phyloP scores from a whole-genome alignment of 2,888 invertebrate species.

The Lissocephala sabroskyi region DNA sequence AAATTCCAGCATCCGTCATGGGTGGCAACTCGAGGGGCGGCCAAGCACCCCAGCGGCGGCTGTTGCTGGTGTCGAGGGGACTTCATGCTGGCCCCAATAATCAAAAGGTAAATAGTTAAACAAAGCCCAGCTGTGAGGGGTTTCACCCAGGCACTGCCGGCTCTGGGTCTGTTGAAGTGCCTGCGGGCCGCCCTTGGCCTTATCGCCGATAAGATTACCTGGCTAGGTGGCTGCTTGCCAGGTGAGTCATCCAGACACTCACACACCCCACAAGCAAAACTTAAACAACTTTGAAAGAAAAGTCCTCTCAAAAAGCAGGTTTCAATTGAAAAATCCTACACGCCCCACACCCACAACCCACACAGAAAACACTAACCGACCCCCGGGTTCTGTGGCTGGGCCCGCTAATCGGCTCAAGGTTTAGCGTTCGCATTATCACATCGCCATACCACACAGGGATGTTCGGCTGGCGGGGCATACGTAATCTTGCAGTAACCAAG shows the following conservation, averaged over 20 bases:
- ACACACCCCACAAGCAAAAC: conserved; percentile 8
- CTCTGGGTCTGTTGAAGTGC: not conserved
- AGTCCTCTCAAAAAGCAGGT: not conserved
- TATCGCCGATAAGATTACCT: conserved; percentile 63
- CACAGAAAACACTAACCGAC: conserved; percentile 4
- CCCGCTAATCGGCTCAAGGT: conserved; percentile 50
- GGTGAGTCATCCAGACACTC: too few relatives aligned
- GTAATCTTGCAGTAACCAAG: conserved; percentile 27
- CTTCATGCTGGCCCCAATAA: too few relatives aligned
- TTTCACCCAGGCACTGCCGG: too few relatives aligned
- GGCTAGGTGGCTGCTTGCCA: conserved; percentile 28
- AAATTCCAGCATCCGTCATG: conserved; percentile 43
- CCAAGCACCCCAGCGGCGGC: too few relatives aligned
- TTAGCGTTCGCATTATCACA: conserved; percentile 51
- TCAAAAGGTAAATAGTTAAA: too few relatives aligned
- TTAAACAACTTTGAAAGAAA: conserved; percentile 9
- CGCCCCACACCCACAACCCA: not conserved
- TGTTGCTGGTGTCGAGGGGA: too few relatives aligned
- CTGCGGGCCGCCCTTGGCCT: conserved; percentile 47
- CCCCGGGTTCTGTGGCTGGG: conserved; percentile 26
- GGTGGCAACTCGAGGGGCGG: conserved; percentile 43
- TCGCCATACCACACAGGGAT: conserved; percentile 10
- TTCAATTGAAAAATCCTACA: not conserved
- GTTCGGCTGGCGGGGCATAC: conserved; percentile 26
- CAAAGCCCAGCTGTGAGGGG: too few relatives aligned